A percentile compares a stretch with the other conserved stretches of the same genome.
Evolutionary conservation across 2,797 vertebrate species (phyloP).

Genomic region (Lophius americanus): DNA sequence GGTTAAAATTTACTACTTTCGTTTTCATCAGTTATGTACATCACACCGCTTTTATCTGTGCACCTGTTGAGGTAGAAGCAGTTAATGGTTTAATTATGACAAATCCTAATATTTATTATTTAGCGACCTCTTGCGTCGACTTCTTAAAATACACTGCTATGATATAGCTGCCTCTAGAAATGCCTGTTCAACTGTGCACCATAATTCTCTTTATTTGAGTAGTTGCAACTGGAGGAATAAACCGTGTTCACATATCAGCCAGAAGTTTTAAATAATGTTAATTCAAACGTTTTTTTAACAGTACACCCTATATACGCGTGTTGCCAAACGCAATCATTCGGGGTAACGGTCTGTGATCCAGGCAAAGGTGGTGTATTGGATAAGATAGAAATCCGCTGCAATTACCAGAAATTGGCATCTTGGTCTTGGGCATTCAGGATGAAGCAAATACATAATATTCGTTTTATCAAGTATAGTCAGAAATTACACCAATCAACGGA

Average conservation of each 20-base stretch:
- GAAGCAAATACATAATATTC: background rate
- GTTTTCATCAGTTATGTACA: slow-evolving; percentile 1
- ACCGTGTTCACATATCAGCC: background rate
- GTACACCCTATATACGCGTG: rapidly evolving
- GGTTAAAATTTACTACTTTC: too few species aligned
- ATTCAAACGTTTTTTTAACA: background rate
- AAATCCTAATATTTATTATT: slow-evolving; percentile 21
- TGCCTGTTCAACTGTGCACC: slow-evolving; percentile 67
- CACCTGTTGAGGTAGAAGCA: background rate
- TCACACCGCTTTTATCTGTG: background rate
- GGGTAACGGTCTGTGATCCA: slow-evolving; percentile 12
- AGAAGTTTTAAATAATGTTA: rapidly evolving
- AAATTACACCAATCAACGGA: background rate
- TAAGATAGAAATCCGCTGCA: slow-evolving; percentile 40
- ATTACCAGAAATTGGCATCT: background rate
- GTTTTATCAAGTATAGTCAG: background rate
- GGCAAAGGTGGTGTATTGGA: slow-evolving; percentile 37
- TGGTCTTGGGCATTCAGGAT: background rate
- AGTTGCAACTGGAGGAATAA: background rate
- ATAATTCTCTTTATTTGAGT: background rate
- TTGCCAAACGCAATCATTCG: background rate
- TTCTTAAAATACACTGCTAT: background rate
- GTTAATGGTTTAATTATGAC: background rate
- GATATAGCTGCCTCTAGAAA: slow-evolving; percentile 42
- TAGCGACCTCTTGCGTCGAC: slow-evolving; percentile 56